Evolutionary conservation across 2,888 invertebrate genomes (phyloP).

Genomic region (Acheta domesticus): DNA sequence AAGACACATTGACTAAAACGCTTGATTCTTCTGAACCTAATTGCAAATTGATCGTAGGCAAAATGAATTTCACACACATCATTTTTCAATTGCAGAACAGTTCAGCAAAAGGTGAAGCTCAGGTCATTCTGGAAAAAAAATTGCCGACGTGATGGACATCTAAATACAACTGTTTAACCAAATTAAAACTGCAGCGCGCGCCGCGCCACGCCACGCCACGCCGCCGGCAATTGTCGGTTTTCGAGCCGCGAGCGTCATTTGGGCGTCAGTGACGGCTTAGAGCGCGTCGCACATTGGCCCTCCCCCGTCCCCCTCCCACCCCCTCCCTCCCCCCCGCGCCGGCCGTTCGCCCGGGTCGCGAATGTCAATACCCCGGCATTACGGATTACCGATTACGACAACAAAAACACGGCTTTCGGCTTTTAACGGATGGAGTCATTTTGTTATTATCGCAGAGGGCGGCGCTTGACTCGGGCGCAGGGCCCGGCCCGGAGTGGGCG

Average conservation of each 20-base stretch:
- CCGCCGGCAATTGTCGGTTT: constrained; percentile 18
- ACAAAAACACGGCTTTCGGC: constrained; percentile 8
- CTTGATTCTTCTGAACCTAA: too few relatives aligned
- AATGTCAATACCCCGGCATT: neutral
- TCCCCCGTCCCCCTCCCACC: neutral
- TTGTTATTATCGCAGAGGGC: neutral
- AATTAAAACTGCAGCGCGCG: neutral
- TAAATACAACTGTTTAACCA: neutral
- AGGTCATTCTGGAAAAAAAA: too few relatives aligned
- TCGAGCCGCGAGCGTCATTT: neutral
- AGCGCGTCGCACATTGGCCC: neutral
- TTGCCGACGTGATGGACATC: too few relatives aligned
- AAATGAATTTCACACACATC: too few relatives aligned
- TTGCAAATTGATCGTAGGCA: too few relatives aligned
- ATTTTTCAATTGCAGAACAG: too few relatives aligned
- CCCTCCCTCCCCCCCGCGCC: neutral
- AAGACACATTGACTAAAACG: too few relatives aligned
- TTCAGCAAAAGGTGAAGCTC: too few relatives aligned
- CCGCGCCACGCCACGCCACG: neutral
- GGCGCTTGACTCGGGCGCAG: neutral
- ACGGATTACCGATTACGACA: constrained; percentile 1
- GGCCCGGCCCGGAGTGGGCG: too few relatives aligned
- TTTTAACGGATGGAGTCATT: constrained; percentile 18
- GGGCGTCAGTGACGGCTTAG: neutral
- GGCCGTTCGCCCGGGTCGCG: neutral